phyloP scores from a whole-genome alignment of 2,888 invertebrate species.

The Geophilus truncorum region DNA sequence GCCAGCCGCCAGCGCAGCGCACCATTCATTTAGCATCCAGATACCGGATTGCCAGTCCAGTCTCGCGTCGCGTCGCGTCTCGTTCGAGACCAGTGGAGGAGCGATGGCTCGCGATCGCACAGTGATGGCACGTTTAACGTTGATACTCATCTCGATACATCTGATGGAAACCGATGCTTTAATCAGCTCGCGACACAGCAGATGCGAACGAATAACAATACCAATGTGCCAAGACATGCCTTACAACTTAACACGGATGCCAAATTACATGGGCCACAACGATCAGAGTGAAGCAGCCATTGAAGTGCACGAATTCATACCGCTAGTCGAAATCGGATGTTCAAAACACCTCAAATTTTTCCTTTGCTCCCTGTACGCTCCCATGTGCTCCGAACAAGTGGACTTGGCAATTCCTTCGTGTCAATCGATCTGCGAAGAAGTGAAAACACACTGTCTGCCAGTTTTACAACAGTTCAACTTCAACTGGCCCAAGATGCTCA shows the following conservation, averaged over 20 bases:
- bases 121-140: neutral
- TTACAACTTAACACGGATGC: slow-evolving; percentile 82
- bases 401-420: slow-evolving; percentile 80
- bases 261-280: slow-evolving; percentile 74
- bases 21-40: no score
- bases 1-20: no score
- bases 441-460: slow-evolving; percentile 61
- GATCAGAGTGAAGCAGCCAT: slow-evolving; percentile 75
- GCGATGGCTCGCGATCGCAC: neutral
- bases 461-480: slow-evolving; percentile 60
- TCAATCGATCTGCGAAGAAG: slow-evolving; percentile 73
- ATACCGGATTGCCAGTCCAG: no score
- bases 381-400: slow-evolving; percentile 83
- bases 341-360: slow-evolving; percentile 76
- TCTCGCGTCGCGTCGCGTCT: neutral
- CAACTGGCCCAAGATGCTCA: slow-evolving; percentile 66
- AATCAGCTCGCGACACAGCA: slow-evolving; percentile 42
- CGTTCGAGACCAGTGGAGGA: neutral
- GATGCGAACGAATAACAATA: slow-evolving; percentile 73
- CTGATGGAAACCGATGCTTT: neutral
- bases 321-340: slow-evolving; percentile 71
- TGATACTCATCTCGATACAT: neutral
- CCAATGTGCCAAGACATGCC: slow-evolving; percentile 74
- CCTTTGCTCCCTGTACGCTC: slow-evolving; percentile 83
- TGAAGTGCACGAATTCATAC: slow-evolving; percentile 66